Base-by-base conservation (phyloP, 2,888 invertebrate genomes). In the Chrysolina americana region DNA sequence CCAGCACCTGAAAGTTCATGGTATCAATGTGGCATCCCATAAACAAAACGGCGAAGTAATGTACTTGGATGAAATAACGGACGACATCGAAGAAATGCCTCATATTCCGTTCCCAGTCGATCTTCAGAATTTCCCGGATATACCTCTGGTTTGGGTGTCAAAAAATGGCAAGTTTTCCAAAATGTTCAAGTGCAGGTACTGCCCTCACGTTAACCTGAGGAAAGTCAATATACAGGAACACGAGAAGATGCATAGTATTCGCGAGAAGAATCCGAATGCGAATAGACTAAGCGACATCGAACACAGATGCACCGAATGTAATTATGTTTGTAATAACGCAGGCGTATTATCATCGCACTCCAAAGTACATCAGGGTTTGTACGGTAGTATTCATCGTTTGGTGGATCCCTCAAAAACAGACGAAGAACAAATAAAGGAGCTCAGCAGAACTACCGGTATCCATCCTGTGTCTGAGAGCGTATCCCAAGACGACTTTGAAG, bases 141-240 rank as follows among this genome's bases (percentile, higher is more conserved):
- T 93, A 70, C 94, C 94, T 0, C 89, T 92, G 69, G 94, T 95
- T 5, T 95, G 95, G 94, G 94, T 94, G 0, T 93, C 93, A 0
- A 92, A 93, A 50, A 91, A 91, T 76, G 93, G 92, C 15, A 92
- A 92, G 70, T 92, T 94, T 75, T 92, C 92, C 68, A 95, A 95
- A 88, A 94, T 96, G 93, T 94, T 93, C 86, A 94, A 95, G 85
- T 97, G 96, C 85, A 91, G 94, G 41, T 93, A 92, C 85, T 96
- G 96, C 85, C 95, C 96, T 0, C 95, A 95, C 86, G 94, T 95
- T 15, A 95, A 95, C 85, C 90, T 93, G n/a, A 90, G 95, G 66
- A 93, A 94, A 83, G 92, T 93, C 62, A 95, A 95, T 86, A 93
- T 96, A 74, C 92, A 93, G 41, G 94, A 95, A 82, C 96, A 97